Conservation (phyloP, 2,113 vertebrate genomes). For the Poeciliopsis occidentalis region DNA sequence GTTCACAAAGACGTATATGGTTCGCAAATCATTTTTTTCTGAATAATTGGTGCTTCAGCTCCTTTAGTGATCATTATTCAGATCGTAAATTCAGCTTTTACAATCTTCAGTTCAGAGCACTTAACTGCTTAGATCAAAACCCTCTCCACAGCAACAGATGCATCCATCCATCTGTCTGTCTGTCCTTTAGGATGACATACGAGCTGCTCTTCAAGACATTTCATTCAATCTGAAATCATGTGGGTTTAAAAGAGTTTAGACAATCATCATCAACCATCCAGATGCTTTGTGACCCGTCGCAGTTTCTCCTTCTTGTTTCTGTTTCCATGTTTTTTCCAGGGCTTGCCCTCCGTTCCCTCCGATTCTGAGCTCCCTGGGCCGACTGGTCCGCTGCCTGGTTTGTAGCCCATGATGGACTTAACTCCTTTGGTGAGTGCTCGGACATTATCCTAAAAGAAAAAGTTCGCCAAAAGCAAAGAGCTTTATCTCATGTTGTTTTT, state of each 20-base stretch:
- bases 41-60: constrained; percentile 5
- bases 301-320: constrained; percentile 96
- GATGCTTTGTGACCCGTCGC: constrained; percentile 88
- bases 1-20: neutral
- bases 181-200: constrained; percentile 33
- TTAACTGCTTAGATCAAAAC: constrained; percentile 3
- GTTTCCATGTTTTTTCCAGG: constrained; percentile 98
- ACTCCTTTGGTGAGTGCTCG: constrained; percentile 90
- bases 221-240: constrained; percentile 21
- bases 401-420: constrained; percentile 89
- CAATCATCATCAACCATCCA: constrained; percentile 85
- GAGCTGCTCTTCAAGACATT: neutral
- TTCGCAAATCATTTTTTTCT: neutral
- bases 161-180: constrained; percentile 2
- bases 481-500: neutral
- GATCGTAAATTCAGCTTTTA: constrained; percentile 7
- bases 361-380: constrained; percentile 23
- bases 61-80: constrained; percentile 9
- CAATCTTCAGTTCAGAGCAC: constrained; percentile 2
- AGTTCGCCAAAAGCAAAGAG: neutral
- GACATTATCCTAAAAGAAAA: constrained; percentile 86
- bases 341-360: constrained; percentile 80
- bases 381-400: constrained; percentile 78
- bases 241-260: constrained; percentile 13
- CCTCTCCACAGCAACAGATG: neutral